Evolutionary conservation across 2,113 vertebrate species (phyloP).

Genomic region (Saimiri boliviensis): DNA sequence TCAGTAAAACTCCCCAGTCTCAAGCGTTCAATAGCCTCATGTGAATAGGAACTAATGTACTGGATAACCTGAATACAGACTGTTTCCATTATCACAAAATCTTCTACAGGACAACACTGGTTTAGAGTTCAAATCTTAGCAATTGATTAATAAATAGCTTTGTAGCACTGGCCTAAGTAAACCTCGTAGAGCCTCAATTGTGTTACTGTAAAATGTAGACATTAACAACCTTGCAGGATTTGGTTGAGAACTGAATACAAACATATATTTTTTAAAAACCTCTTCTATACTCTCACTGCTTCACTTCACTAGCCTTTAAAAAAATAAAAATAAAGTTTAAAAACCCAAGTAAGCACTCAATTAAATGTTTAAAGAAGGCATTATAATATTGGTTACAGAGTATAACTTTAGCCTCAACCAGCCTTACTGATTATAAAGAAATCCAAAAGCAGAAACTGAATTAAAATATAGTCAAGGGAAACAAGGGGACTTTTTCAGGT

Average conservation of each 20-base stretch:
- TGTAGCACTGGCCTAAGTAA: neutral
- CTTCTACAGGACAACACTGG: neutral
- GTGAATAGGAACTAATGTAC: too few species aligned
- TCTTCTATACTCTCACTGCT: too few species aligned
- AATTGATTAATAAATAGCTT: neutral
- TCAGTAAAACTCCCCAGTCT: neutral
- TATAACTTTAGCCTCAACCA: neutral
- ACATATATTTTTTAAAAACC: neutral
- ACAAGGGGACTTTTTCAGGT: neutral
- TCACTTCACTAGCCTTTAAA: too few species aligned
- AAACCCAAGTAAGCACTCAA: neutral
- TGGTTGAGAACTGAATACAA: neutral
- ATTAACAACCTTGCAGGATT: neutral
- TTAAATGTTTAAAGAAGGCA: neutral
- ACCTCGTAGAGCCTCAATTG: neutral
- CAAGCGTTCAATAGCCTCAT: too few species aligned
- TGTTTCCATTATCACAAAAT: neutral
- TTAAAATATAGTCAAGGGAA: neutral
- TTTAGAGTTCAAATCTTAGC: neutral
- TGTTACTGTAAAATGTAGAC: neutral
- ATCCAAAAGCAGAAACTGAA: slow-evolving; percentile 24
- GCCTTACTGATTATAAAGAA: neutral
- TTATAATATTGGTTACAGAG: neutral
- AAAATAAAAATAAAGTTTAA: neutral
- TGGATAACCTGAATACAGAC: too few species aligned